Base-by-base conservation (phyloP, 2,113 vertebrate species). In the Pipra filicauda region DNA sequence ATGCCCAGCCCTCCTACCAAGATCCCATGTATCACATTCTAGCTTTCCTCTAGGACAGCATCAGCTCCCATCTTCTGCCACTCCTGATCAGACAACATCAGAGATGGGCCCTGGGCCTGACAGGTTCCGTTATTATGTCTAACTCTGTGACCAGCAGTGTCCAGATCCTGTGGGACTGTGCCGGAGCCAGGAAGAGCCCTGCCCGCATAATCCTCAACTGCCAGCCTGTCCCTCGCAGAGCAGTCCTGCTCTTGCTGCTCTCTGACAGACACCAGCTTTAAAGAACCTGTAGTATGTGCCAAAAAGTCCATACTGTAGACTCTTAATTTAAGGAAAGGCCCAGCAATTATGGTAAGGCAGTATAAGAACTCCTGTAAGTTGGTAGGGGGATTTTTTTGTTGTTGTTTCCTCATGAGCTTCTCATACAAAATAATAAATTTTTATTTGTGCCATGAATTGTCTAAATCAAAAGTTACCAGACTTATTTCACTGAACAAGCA, bases 171-270 rank as follows among this genome's bases (percentile, higher is more conserved):
- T 2, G 0, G 6, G 15, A 27, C 21, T 10, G 18, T 39, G 44
- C 49, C 3, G 0, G 10, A 22, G 13, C 3, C 4, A 3, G 31
- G 21, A 57, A 61, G 67, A 76, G 33, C 46, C 18, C 20, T 14
- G 30, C 14, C 35, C 5, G 15, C 0, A 0, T 4, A 51, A 67
- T 12, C 11, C 11, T 5, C 1, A 2, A 15, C 41, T 18, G 24
- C 44, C 58, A 59, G 18, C 27, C 39, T 8, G 13, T 11, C 24
- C n/a, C 31, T 57, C n/a, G 22, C 31, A 62, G 15, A 67, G 28
- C 27, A 70, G 21, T 27, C 48, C 49, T 57, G 33, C 30, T 76
- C 43, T 15, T 35, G 33, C 33, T 41, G 77, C 52, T 79, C 22
- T n/a, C 9, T 5, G 12, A 31, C 15, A 57, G 44, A n/a, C 5